Conservation (phyloP, 1,140 invertebrate species). For the Heliconius eleuchia region DNA sequence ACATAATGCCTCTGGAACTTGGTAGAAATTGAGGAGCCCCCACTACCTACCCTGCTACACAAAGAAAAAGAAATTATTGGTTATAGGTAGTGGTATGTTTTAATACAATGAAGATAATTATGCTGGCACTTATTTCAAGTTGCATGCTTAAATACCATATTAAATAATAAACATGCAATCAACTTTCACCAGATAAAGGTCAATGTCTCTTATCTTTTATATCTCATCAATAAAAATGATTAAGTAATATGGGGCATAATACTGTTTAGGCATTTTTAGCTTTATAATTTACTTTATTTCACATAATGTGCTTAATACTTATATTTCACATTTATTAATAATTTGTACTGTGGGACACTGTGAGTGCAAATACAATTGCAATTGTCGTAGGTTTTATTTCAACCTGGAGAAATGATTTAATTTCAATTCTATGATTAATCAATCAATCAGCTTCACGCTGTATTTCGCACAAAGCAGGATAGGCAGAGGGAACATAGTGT, state of each 20-base stretch:
- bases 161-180: slow-evolving; percentile 23
- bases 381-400: no score
- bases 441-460: no score
- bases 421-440: no score
- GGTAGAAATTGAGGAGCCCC: no score
- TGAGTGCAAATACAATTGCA: no score
- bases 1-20: no score
- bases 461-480: no score
- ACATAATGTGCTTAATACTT: no score
- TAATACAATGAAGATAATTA: slow-evolving; percentile 13
- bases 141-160: slow-evolving; percentile 20
- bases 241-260: not conserved
- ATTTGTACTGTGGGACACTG: no score
- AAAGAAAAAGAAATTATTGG: not conserved
- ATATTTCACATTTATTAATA: not conserved
- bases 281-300: not conserved
- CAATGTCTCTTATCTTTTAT: slow-evolving; percentile 14
- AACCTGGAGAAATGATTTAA: no score
- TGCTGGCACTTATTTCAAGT: slow-evolving; percentile 9
- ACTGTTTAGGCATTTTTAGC: not conserved
- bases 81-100: not conserved
- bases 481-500: no score
- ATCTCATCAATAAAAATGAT: not conserved
- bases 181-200: slow-evolving; percentile 21
- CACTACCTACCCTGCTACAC: no score